Percentiles rank a stretch among this genome's conserved stretches.
phyloP scores from a whole-genome alignment of 1,140 invertebrate species.

The Mylabris phalerata region DNA sequence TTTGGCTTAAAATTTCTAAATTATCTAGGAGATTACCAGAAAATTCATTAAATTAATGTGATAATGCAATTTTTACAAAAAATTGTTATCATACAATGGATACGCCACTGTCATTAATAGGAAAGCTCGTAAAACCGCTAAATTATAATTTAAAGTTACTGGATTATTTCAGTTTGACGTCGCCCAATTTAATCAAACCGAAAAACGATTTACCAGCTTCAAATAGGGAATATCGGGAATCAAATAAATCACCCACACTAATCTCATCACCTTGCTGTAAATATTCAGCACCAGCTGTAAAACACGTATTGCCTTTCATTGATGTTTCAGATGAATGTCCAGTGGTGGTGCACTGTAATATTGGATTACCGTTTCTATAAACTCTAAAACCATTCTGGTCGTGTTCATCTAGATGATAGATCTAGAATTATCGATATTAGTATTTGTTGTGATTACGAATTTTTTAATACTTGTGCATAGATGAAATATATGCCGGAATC shows the following conservation, averaged over 20 bases:
- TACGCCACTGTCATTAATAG: too few relatives aligned
- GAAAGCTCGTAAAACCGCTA: background rate
- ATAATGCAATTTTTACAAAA: background rate
- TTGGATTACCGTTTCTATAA: constrained; percentile 46
- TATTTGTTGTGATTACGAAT: background rate
- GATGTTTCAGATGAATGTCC: constrained; percentile 43
- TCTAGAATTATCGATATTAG: constrained; percentile 36
- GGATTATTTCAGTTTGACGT: constrained; percentile 40
- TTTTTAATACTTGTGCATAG: constrained; percentile 52
- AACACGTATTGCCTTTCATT: constrained; percentile 60
- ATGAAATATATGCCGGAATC: constrained; percentile 56
- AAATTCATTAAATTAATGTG: background rate
- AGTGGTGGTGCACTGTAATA: constrained; percentile 56
- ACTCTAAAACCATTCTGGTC: constrained; percentile 57
- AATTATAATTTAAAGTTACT: background rate
- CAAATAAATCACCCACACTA: constrained; percentile 59
- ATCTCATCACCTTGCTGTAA: constrained; percentile 57
- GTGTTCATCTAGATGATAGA: constrained; percentile 59
- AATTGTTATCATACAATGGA: background rate
- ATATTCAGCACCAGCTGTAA: constrained; percentile 60
- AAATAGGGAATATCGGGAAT: constrained; percentile 61
- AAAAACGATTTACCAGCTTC: constrained; percentile 72
- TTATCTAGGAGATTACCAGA: background rate
- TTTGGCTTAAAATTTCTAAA: background rate
- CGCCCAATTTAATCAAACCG: constrained; percentile 66